These are phyloP conservation scores for Eristalis arbustorum DNA, from an alignment of 2,888 invertebrate genomes.

Conservation along the genomic window DNA sequence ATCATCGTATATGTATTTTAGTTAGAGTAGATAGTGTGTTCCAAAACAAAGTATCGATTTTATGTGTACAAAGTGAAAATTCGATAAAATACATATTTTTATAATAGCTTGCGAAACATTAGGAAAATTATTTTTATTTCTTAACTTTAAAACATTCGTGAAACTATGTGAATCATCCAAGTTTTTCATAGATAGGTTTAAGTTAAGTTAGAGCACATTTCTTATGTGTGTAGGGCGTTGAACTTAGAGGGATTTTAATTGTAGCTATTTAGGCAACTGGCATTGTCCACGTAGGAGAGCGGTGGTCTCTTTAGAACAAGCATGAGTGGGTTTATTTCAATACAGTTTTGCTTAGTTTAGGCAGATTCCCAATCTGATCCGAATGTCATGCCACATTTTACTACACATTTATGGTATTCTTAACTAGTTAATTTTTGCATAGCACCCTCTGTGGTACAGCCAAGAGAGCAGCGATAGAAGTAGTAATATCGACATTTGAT, in stretches of 20 bases:
- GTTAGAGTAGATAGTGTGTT: conserved; percentile 20
- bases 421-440: no score
- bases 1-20: background rate
- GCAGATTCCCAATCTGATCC: background rate
- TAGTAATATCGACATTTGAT: no score
- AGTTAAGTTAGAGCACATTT: conserved; percentile 1
- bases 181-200: conserved; percentile 3
- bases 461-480: no score
- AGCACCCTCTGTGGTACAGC: no score
- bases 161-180: background rate
- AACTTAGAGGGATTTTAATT: background rate
- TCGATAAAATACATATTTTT: conserved; percentile 35
- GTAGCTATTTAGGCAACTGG: no score
- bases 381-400: background rate
- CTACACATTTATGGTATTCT: no score
- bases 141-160: conserved; percentile 7
- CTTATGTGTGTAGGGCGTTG: background rate
- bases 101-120: conserved; percentile 41
- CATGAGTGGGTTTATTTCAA: background rate
- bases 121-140: conserved; percentile 10
- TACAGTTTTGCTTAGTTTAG: background rate
- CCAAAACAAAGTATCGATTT: background rate
- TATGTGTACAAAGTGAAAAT: conserved; percentile 13
- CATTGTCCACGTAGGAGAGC: background rate
- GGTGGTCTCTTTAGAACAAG: background rate